Base-by-base conservation (phyloP, 2,797 vertebrate species). In the Tangara arthus region DNA sequence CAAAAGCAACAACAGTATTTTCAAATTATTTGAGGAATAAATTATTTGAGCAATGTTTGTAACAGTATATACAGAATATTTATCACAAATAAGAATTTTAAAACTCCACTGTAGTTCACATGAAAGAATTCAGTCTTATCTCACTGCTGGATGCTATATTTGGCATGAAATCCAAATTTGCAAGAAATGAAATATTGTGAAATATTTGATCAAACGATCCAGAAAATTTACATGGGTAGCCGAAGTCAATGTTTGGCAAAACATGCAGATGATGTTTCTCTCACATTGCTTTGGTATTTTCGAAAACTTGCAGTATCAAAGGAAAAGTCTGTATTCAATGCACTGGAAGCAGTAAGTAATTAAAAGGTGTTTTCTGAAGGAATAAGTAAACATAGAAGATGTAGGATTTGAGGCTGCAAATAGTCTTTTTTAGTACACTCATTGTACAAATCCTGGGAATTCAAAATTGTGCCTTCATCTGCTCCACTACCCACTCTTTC, bases 181-280 rank as follows among this genome's bases (percentile, higher is more conserved):
- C 78, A 96, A 91, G 56, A 97, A 94, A 93, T 22, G 8, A 55
- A 55, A 55, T 21, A n/a, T n/a, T 55, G 91, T 96, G 91, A 94
- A 97, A 94, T 77, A 89, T 94, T 91, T 93, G 82, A 97, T 97
- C 85, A 97, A 96, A 98, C 97, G 93, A 83, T 95, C 46, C 65
- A 97, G 95, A 97, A 97, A 97, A 97, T 96, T 86, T 84, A 95
- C 89, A 41, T 77, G 79, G 90, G 90, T 93, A 97, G 95, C 91
- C 91, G 97, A 97, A 97, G 94, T 93, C 91, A 96, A 97, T 90
- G 76, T 97, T 91, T 98, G 95, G 95, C 95, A 97, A 97, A 81
- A 81, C 64, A 61, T 20, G 37, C 44, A 95, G 95, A 92, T 90
- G 93, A 95, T 86, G 42, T 86, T 97, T 92, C 61, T 94, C 73